Conservation (phyloP, 2,888 invertebrate species). For the Phrixothrix hirtus region DNA sequence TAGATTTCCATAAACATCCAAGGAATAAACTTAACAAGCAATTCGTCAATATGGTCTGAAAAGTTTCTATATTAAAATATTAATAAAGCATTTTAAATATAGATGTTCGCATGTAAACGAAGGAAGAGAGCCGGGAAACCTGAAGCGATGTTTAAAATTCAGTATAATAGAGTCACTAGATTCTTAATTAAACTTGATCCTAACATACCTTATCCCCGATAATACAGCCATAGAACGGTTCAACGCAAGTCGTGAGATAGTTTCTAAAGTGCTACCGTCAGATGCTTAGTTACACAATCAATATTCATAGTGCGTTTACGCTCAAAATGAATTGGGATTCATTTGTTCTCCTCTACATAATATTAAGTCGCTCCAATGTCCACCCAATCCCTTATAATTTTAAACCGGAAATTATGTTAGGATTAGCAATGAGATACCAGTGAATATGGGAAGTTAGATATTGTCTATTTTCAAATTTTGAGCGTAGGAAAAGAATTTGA, state of each 20-base stretch:
- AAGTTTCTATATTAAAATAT: too few relatives aligned
- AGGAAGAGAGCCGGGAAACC: too few relatives aligned
- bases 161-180: conserved; percentile 17
- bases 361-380: conserved; percentile 21
- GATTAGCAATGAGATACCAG: conserved; percentile 9
- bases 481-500: too few relatives aligned
- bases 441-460: too few relatives aligned
- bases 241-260: conserved; percentile 21
- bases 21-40: too few relatives aligned
- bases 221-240: conserved; percentile 16
- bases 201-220: conserved; percentile 24
- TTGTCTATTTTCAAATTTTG: too few relatives aligned
- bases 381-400: conserved; percentile 12
- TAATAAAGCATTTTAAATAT: too few relatives aligned
- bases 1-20: too few relatives aligned
- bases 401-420: conserved; percentile 9
- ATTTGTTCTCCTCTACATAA: conserved; percentile 38
- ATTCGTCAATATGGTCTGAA: too few relatives aligned
- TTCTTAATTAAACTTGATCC: conserved; percentile 26
- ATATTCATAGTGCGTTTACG: conserved; percentile 40
- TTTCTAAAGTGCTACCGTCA: conserved; percentile 27
- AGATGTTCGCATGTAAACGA: too few relatives aligned
- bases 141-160: conserved; percentile 19
- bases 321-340: conserved; percentile 40
- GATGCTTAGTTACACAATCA: conserved; percentile 38